Percentiles rank a stretch among this genome's conserved stretches.
phyloP scores from a whole-genome alignment of 2,888 invertebrate genomes.

The Acanthosepion esculentum region DNA sequence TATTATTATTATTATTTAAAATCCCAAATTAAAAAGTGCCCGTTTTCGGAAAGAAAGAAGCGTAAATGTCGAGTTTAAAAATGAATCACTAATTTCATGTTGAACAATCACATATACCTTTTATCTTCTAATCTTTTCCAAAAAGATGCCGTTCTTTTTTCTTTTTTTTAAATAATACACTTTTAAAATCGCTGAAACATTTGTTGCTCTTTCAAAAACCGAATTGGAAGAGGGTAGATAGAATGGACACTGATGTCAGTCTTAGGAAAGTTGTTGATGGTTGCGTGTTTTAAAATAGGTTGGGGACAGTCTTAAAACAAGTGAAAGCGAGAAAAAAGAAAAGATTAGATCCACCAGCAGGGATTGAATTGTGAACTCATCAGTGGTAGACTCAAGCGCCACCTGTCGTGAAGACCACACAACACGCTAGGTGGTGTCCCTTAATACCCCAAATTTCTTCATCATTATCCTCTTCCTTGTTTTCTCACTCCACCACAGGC shows the following conservation, averaged over 20 bases:
- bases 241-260: not conserved
- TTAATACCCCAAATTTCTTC: not conserved
- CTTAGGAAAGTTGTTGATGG: not conserved
- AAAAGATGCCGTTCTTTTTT: not conserved
- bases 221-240: not conserved
- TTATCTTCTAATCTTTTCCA: no score
- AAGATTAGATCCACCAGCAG: not conserved
- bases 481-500: not conserved
- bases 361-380: not conserved
- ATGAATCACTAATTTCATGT: no score
- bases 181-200: not conserved
- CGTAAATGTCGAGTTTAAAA: no score
- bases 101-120: no score
- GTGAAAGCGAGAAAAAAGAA: not conserved
- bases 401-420: slow-evolving; percentile 33
- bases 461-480: not conserved
- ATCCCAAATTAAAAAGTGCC: no score
- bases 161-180: not conserved
- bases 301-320: not conserved
- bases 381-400: not conserved
- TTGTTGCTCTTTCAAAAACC: not conserved
- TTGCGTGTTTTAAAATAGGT: not conserved
- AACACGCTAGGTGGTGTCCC: not conserved
- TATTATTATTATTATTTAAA: no score
- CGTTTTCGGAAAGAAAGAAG: no score